Conservation (phyloP, 1,140 invertebrate species). For the Achroia grisella region DNA sequence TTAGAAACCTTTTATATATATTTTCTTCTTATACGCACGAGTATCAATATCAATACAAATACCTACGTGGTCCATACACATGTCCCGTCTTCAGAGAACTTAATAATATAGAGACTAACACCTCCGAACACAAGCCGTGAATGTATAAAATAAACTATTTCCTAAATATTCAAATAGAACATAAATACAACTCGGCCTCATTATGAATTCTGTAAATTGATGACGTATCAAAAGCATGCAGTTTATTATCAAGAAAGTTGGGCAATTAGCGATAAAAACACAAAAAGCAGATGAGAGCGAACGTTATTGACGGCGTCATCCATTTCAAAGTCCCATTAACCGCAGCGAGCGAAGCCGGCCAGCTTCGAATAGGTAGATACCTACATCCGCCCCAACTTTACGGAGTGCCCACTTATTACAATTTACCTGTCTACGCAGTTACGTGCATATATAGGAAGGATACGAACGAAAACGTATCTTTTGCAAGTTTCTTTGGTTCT, state of each 20-base stretch:
- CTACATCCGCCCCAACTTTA: too few relatives aligned
- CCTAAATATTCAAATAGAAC: conserved; percentile 12
- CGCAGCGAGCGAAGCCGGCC: conserved; percentile 9
- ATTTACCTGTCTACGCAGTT: too few relatives aligned
- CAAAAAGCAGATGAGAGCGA: conserved; percentile 27
- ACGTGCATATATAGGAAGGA: too few relatives aligned
- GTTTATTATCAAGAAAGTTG: conserved; percentile 29
- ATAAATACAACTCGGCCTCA: conserved; percentile 9
- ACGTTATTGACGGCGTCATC: conserved; percentile 30
- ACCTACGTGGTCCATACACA: conserved; percentile 5
- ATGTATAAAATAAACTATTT: conserved; percentile 5
- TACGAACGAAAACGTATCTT: too few relatives aligned
- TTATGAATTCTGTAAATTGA: conserved; percentile 14
- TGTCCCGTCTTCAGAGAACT: conserved; percentile 1
- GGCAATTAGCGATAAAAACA: conserved; percentile 34
- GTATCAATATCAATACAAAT: conserved; percentile 17
- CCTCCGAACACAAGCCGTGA: not conserved
- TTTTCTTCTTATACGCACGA: conserved; percentile 16
- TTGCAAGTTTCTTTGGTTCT: too few relatives aligned
- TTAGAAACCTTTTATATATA: conserved; percentile 25
- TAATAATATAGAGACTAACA: conserved; percentile 13
- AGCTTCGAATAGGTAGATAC: not conserved
- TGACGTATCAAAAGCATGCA: conserved; percentile 24
- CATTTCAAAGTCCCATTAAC: conserved; percentile 38
- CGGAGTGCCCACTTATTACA: too few relatives aligned